Conservation (phyloP, 2,797 vertebrate species). For the Emys orbicularis region DNA sequence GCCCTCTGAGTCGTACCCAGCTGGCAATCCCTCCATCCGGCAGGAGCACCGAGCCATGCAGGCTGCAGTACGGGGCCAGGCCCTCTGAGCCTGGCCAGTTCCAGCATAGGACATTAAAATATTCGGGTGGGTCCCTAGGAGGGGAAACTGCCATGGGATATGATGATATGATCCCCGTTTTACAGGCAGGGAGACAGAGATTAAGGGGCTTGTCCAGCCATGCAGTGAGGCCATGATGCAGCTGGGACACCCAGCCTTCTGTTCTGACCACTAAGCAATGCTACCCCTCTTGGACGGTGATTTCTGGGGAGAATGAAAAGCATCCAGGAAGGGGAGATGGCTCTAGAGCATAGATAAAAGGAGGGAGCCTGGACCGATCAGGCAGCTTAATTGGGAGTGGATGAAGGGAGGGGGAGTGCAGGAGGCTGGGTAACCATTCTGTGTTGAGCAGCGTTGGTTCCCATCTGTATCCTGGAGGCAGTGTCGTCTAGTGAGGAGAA, state of each 20-base stretch:
- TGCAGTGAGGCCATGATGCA: neutral
- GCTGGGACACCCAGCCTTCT: neutral
- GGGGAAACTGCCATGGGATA: neutral
- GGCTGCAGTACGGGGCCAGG: neutral
- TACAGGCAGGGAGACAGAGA: neutral
- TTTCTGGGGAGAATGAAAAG: neutral
- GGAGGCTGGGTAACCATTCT: neutral
- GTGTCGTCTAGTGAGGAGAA: accelerated
- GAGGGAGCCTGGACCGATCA: neutral
- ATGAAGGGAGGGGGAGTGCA: neutral
- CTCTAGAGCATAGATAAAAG: neutral
- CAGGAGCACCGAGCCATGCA: neutral
- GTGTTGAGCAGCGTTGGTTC: neutral
- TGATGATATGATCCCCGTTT: neutral
- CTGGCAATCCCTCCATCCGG: accelerated
- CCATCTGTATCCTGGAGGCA: neutral
- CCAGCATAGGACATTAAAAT: too few species aligned
- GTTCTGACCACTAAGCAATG: neutral
- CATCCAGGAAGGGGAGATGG: accelerated
- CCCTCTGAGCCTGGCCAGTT: neutral
- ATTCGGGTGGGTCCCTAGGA: neutral
- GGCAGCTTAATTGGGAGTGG: neutral
- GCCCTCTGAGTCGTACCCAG: neutral
- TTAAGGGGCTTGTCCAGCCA: neutral
- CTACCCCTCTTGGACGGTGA: neutral